Evolutionary conservation across 2,797 vertebrate genomes (phyloP).

Genomic region (Amblyopsis hoosieri): DNA sequence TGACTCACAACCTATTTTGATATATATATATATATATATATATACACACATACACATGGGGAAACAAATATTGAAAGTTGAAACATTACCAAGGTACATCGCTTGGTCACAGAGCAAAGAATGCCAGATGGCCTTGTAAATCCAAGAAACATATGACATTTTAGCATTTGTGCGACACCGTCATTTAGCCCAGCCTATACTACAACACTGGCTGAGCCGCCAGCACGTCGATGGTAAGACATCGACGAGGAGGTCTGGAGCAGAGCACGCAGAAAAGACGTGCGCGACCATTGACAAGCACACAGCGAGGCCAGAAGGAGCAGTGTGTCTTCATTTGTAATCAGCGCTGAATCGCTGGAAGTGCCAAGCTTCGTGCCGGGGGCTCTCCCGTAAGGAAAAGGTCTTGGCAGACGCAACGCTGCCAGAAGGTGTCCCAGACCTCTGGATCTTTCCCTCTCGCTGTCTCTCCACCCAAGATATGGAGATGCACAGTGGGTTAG

Average conservation of each 20-base stretch:
- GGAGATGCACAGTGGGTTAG: constrained; percentile 1
- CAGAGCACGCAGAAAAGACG: constrained; percentile 6
- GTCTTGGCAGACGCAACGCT: constrained; percentile 57
- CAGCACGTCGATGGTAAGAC: no score
- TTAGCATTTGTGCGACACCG: no score
- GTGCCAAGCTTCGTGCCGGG: constrained; percentile 53
- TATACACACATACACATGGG: neutral
- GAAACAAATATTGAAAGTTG: no score
- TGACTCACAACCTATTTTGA: no score
- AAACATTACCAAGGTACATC: neutral
- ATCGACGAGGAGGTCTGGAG: neutral
- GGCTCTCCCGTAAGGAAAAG: constrained; percentile 56
- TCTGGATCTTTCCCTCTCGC: constrained; percentile 17
- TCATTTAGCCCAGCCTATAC: no score
- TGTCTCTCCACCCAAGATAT: constrained; percentile 18
- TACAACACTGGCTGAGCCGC: no score
- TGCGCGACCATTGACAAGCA: constrained; percentile 16
- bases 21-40: neutral
- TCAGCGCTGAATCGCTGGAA: constrained; percentile 45
- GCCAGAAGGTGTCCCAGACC: constrained; percentile 66
- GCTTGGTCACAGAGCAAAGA: no score
- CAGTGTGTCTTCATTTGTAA: constrained; percentile 67
- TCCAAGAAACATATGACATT: no score
- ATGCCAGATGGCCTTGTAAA: no score
- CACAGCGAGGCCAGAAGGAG: constrained; percentile 48